Evolutionary conservation across 2,888 invertebrate genomes (phyloP), one percentile per base, ranked within the genome.

Genomic region (Parnassius orleans): DNA sequence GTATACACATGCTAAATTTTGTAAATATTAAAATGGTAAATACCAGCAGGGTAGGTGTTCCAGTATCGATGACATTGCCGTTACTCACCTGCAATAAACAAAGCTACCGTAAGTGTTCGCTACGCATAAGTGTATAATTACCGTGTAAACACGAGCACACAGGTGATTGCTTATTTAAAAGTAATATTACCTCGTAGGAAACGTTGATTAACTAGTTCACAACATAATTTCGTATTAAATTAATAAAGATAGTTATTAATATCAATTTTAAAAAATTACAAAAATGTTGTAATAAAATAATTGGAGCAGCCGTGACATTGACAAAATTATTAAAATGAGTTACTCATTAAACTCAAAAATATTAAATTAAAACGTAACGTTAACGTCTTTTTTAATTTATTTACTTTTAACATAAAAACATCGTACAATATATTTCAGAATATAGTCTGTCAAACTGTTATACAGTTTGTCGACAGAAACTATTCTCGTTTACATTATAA

Each of bases 1-100:
- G 24, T 53, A 60, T 66, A 70, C 66, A 67, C 76, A 75, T 76
- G 73, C 77, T 69, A 65, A 60, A 63, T 66, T 70, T 75, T 74
- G 76, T 69, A 77, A 73, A 74, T 77, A 63, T 53, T 33, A 63
- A 68, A 80, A 78, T 72, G 63, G 78, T 88, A 89, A 83, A 83
- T 91, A 91, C 91, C 91, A 91, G 89, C 79, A 91, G 78, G 77
- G 91, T 89, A 74, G 89, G 86, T 78, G 91, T 90, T 86, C 91
- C 91, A 75, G 90, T 88, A 79, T 91, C 91, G 90, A 91, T 88
- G 90, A 90, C 90, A 90, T 91, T 91, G 89, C 91, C 91, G 90
- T 91, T 91, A 91, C 91, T 90, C 90, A 91, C 90, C 91, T 91
- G 89, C 73, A 90, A 90, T 71, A 74, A 83, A 79, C 60, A 78